phyloP scores from a whole-genome alignment of 2,888 invertebrate genomes.

The Altica lythri region DNA sequence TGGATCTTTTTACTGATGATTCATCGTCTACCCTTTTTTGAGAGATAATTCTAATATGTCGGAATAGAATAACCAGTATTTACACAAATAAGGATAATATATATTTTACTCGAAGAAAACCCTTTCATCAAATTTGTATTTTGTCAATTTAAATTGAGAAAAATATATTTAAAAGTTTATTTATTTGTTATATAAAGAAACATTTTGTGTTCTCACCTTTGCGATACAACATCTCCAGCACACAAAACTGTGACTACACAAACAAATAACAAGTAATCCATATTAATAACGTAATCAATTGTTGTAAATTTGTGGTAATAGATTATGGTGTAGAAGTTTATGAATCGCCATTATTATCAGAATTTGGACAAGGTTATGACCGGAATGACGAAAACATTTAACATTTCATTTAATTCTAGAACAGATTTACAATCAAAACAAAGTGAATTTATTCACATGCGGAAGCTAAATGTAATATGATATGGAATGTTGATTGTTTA shows the following conservation, averaged over 20 bases:
- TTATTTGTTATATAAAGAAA: neutral
- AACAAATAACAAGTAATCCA: constrained; percentile 1
- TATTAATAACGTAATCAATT: neutral
- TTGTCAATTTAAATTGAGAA: too few species aligned
- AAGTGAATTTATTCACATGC: neutral
- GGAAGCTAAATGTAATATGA: too few species aligned
- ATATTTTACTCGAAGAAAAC: too few species aligned
- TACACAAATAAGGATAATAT: too few species aligned
- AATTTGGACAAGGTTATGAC: constrained; percentile 37
- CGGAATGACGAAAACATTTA: constrained; percentile 25
- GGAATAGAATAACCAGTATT: too few species aligned
- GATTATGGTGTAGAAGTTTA: constrained; percentile 1
- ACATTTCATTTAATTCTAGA: neutral
- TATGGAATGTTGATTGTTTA: too few species aligned
- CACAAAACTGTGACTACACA: neutral
- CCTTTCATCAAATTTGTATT: too few species aligned
- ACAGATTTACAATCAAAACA: constrained; percentile 2
- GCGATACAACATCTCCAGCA: constrained; percentile 3
- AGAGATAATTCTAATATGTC: too few species aligned
- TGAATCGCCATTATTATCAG: constrained; percentile 14
- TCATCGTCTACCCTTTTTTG: too few species aligned
- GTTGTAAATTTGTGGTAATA: neutral
- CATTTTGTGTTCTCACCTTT: constrained; percentile 16
- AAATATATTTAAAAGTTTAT: too few species aligned
- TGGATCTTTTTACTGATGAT: too few species aligned